These are phyloP conservation scores for Alitta virens DNA, from an alignment of 2,888 invertebrate genomes.

Conservation along the genomic window DNA sequence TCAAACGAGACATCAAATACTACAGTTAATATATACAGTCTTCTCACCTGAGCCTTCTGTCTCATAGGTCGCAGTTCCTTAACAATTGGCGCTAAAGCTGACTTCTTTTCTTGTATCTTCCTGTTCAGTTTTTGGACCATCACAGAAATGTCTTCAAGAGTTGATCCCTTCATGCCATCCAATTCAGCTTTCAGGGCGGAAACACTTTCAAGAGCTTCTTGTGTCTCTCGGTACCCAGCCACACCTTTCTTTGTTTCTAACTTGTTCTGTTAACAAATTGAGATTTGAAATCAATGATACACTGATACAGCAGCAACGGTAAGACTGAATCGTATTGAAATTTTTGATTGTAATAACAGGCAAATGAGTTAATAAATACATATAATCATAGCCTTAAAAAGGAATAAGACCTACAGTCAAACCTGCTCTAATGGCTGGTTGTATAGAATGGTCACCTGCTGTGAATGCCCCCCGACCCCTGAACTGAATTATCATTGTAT, in stretches of 20 bases:
- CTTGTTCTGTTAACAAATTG: conserved; percentile 33
- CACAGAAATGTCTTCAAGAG: conserved; percentile 61
- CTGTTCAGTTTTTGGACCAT: conserved; percentile 60
- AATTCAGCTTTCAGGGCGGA: conserved; percentile 61
- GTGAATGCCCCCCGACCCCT: too few relatives aligned
- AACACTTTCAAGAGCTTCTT: conserved; percentile 63
- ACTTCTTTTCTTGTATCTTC: conserved; percentile 67
- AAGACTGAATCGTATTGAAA: not conserved
- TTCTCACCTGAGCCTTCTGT: conserved; percentile 61
- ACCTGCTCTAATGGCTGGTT: too few relatives aligned
- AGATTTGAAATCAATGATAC: too few relatives aligned
- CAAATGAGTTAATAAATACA: too few relatives aligned
- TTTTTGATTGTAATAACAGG: not conserved
- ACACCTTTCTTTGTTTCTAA: conserved; percentile 54
- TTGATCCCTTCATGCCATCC: conserved; percentile 61
- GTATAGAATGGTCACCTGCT: too few relatives aligned
- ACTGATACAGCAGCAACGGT: too few relatives aligned
- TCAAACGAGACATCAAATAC: too few relatives aligned
- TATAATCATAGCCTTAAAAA: too few relatives aligned
- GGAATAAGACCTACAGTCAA: too few relatives aligned
- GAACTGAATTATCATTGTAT: too few relatives aligned
- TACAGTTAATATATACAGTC: too few relatives aligned
- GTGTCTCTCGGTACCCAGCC: conserved; percentile 61
- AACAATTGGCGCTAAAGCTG: conserved; percentile 63
- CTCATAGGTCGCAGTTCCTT: conserved; percentile 68